These are phyloP conservation scores for Plagiodera versicolora DNA, from an alignment of 2,888 invertebrate species.

Conservation along the genomic window DNA sequence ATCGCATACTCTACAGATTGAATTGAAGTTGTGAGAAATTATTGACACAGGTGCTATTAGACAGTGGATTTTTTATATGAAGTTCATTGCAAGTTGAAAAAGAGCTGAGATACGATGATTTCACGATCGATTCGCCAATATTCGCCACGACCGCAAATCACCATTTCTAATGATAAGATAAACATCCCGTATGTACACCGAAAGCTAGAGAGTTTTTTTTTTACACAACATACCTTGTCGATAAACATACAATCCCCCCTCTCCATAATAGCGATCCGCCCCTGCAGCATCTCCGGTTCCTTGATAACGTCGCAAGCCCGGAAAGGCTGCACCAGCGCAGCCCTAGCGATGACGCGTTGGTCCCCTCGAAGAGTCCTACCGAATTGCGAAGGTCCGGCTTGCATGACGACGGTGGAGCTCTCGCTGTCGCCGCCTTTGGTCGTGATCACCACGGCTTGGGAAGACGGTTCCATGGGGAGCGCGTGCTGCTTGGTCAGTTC, in stretches of 20 bases:
- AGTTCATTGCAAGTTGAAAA: too few relatives aligned
- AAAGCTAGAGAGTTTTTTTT: too few relatives aligned
- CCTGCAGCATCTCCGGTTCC: conserved; percentile 63
- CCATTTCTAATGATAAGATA: too few relatives aligned
- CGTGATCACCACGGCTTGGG: conserved; percentile 58
- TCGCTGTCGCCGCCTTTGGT: conserved; percentile 48
- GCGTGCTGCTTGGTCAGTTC: conserved; percentile 78
- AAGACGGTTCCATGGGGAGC: conserved; percentile 60
- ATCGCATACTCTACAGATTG: too few relatives aligned
- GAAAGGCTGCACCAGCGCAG: conserved; percentile 70
- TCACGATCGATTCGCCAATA: too few relatives aligned
- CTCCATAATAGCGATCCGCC: conserved; percentile 82
- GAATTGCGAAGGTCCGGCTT: conserved; percentile 91
- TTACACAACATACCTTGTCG: conserved; percentile 78
- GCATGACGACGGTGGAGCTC: conserved; percentile 52
- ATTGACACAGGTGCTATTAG: too few relatives aligned
- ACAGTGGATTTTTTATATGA: too few relatives aligned
- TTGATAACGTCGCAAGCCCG: conserved; percentile 65
- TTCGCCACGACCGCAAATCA: too few relatives aligned
- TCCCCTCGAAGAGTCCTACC: conserved; percentile 72
- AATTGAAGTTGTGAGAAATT: too few relatives aligned
- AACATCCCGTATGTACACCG: too few relatives aligned
- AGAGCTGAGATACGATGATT: too few relatives aligned
- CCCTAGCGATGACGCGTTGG: conserved; percentile 66
- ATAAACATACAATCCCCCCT: conserved; percentile 95